Conservation (phyloP, 2,888 invertebrate genomes). For the Spilarctia lutea region DNA sequence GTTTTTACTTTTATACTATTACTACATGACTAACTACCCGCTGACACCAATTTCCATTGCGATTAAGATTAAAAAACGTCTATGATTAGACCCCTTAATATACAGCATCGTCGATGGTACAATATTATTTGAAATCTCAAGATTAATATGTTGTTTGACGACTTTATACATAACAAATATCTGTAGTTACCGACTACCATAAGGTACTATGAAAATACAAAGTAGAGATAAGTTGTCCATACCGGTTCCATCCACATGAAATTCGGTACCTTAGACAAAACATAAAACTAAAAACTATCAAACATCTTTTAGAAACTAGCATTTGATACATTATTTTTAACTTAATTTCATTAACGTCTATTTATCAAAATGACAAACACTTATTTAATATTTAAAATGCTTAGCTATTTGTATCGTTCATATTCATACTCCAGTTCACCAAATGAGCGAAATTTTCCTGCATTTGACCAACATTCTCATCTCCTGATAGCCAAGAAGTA, state of each 20-base stretch:
- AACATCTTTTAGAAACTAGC: neutral
- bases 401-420: constrained; percentile 10
- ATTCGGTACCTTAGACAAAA: neutral
- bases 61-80: neutral
- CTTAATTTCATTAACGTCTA: no score
- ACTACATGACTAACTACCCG: neutral
- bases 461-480: constrained; percentile 2
- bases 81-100: neutral
- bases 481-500: constrained; percentile 3
- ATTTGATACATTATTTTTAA: neutral
- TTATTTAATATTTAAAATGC: neutral
- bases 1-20: no score
- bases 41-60: neutral
- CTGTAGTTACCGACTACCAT: neutral
- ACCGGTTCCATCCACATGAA: neutral
- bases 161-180: neutral
- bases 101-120: neutral
- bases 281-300: neutral
- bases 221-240: neutral
- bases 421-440: constrained; percentile 13
- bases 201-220: neutral
- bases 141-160: neutral
- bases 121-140: neutral
- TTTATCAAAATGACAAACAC: neutral
- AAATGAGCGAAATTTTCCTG: constrained; percentile 8